These are phyloP conservation scores for Malthinus seriepunctatus DNA, from an alignment of 2,888 invertebrate species.

Conservation along the genomic window DNA sequence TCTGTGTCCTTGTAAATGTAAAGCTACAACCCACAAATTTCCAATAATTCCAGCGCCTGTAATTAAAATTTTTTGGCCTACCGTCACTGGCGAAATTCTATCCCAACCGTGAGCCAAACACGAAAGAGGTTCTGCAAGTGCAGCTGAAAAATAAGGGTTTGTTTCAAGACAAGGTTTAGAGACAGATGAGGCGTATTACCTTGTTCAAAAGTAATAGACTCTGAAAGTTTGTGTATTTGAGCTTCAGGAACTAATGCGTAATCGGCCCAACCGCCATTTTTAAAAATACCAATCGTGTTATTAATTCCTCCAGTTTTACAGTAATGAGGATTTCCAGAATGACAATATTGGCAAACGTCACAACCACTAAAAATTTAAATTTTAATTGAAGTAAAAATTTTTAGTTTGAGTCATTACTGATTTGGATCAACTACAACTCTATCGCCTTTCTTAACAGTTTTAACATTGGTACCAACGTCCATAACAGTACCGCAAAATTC, in stretches of 20 bases:
- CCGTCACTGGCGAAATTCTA: conserved; percentile 61
- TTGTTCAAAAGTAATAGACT: conserved; percentile 61
- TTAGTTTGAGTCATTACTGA: conserved; percentile 51
- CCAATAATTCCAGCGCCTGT: conserved; percentile 77
- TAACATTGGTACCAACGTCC: conserved; percentile 61
- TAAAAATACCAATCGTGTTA: conserved; percentile 67
- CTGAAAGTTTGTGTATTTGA: conserved; percentile 65
- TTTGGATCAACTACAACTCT: conserved; percentile 72
- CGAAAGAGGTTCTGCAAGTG: conserved; percentile 69
- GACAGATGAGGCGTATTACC: conserved; percentile 51
- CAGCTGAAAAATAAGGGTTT: conserved; percentile 58
- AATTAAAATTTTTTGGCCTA: conserved; percentile 66
- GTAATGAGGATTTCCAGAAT: conserved; percentile 66
- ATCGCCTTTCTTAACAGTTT: conserved; percentile 64
- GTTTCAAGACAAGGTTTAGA: not conserved
- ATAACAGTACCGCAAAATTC: conserved; percentile 69
- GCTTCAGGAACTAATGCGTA: conserved; percentile 63
- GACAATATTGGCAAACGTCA: conserved; percentile 64
- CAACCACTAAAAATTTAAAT: conserved; percentile 59
- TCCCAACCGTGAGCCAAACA: conserved; percentile 73
- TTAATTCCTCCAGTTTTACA: conserved; percentile 64
- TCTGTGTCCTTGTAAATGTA: conserved; percentile 70
- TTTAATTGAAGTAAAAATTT: not conserved
- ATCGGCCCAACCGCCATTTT: conserved; percentile 72
- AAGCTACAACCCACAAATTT: conserved; percentile 66